A percentile compares a stretch with the other conserved stretches of the same genome.
Evolutionary conservation across 2,888 invertebrate species (phyloP).

Genomic region (Lobophora halterata): DNA sequence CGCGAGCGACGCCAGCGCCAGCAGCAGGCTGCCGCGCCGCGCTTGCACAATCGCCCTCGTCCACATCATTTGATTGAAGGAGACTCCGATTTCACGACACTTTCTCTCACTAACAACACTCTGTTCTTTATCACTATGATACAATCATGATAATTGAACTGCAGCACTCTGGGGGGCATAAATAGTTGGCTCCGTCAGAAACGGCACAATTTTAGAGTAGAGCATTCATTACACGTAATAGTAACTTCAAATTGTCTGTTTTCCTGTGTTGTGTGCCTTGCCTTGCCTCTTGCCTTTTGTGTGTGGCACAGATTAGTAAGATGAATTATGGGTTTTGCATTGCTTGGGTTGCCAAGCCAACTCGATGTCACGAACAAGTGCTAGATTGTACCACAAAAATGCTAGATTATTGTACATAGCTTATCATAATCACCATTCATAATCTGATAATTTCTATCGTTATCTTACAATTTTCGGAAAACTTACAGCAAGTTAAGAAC

Average conservation of each 20-base stretch:
- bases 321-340: no score
- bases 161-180: slow-evolving; percentile 34
- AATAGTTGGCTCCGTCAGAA: slow-evolving; percentile 6
- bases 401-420: no score
- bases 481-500: no score
- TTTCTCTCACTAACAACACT: slow-evolving; percentile 67
- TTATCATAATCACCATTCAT: no score
- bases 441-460: no score
- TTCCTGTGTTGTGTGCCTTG: not conserved
- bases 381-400: no score
- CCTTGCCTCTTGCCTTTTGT: not conserved
- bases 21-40: slow-evolving; percentile 46
- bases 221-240: slow-evolving; percentile 17
- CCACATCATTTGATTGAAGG: slow-evolving; percentile 80
- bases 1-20: slow-evolving; percentile 48
- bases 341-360: no score
- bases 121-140: slow-evolving; percentile 37
- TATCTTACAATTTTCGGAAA: no score
- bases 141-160: slow-evolving; percentile 48
- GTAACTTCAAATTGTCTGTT: not conserved
- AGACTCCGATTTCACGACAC: slow-evolving; percentile 75
- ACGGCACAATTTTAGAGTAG: slow-evolving; percentile 25
- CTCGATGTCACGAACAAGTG: no score
- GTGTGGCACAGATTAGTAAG: no score
- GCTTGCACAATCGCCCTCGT: slow-evolving; percentile 79